A percentile compares a stretch with the other conserved stretches of the same genome.
These are phyloP conservation scores for Pseudochirops cupreus DNA, from an alignment of 2,797 vertebrate genomes.

Conservation along the genomic window DNA sequence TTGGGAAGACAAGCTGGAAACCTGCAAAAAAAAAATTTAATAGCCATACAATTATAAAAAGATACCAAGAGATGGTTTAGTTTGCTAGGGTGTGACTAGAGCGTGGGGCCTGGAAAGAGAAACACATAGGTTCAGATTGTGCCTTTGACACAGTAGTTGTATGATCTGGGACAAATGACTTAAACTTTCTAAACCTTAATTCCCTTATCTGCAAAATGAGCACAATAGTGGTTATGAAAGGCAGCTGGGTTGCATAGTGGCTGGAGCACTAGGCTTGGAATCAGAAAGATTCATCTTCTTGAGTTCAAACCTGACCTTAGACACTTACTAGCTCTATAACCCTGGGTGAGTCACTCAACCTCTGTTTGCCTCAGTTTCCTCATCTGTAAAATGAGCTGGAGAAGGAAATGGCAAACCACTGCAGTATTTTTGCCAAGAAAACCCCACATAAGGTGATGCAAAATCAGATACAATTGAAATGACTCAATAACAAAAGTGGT, in stretches of 20 bases:
- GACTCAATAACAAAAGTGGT: neutral
- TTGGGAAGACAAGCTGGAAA: neutral
- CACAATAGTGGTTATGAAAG: neutral
- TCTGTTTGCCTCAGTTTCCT: neutral
- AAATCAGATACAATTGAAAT: neutral
- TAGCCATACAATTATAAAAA: no score
- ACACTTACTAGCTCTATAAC: neutral
- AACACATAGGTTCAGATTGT: neutral
- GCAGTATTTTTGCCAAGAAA: neutral
- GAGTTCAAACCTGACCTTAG: neutral
- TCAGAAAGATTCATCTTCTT: neutral
- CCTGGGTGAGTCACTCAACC: neutral
- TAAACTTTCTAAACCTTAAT: neutral
- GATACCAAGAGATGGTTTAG: neutral
- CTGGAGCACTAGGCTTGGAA: neutral
- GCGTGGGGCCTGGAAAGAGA: neutral
- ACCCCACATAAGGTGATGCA: neutral
- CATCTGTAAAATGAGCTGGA: neutral
- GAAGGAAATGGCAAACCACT: neutral
- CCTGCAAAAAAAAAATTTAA: neutral
- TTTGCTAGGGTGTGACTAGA: neutral
- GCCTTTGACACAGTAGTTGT: neutral
- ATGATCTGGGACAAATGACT: neutral
- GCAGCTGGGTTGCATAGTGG: neutral
- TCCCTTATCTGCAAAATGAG: neutral